Conservation (phyloP, 2,888 invertebrate genomes). For the Drosophila fungiperda region DNA sequence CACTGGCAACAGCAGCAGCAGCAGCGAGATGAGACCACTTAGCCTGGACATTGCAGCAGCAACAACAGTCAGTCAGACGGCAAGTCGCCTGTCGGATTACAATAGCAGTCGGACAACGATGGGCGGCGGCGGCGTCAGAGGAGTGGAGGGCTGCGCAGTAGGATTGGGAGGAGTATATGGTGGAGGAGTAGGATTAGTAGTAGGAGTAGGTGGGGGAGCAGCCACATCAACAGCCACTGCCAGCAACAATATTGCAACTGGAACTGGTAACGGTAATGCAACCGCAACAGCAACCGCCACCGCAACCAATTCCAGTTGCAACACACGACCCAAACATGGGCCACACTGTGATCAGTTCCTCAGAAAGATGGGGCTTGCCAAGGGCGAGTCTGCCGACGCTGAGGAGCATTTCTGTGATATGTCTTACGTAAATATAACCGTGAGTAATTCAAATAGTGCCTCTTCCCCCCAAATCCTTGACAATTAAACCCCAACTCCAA, state of each 20-base stretch:
- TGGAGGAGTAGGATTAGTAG: constrained; percentile 7
- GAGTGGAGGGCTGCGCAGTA: background rate
- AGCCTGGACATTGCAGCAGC: constrained; percentile 32
- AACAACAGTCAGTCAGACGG: constrained; percentile 19
- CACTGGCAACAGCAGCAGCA: constrained; percentile 33
- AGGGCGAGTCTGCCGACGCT: constrained; percentile 82
- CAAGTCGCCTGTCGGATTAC: constrained; percentile 45
- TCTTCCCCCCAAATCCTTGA: too few species aligned
- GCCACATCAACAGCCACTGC: constrained; percentile 51
- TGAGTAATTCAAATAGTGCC: constrained; percentile 62
- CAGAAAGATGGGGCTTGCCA: constrained; percentile 85
- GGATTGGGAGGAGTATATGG: constrained; percentile 5
- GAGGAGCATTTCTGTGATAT: constrained; percentile 86
- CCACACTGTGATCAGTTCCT: constrained; percentile 86
- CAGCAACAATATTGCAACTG: constrained; percentile 34
- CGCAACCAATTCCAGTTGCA: constrained; percentile 46
- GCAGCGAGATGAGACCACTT: constrained; percentile 49
- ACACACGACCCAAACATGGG: constrained; percentile 83
- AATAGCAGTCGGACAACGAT: constrained; percentile 26
- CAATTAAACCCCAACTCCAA: background rate
- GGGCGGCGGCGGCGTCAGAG: constrained; percentile 1
- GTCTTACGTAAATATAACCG: constrained; percentile 85
- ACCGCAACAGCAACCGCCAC: constrained; percentile 5
- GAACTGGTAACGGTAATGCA: constrained; percentile 1
- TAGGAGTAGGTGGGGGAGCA: constrained; percentile 24